These are phyloP conservation scores for Norana najaformis DNA, from an alignment of 2,888 invertebrate genomes.

Conservation along the genomic window DNA sequence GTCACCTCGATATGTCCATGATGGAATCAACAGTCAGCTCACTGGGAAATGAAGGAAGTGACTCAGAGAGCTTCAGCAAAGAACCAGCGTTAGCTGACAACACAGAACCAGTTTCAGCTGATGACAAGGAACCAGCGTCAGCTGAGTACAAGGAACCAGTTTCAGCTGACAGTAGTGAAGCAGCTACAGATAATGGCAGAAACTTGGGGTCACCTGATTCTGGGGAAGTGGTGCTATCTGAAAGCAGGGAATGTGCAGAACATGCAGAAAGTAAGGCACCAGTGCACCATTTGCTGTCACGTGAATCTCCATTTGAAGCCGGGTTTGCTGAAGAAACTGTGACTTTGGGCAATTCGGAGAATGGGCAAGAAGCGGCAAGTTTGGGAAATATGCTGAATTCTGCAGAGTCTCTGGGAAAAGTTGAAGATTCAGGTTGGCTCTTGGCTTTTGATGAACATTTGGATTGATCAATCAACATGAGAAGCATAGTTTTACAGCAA, in stretches of 20 bases:
- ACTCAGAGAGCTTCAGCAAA: neutral
- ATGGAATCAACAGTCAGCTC: conserved; percentile 37
- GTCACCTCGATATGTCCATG: conserved; percentile 43
- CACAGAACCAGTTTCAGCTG: neutral
- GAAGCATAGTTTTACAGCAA: too few relatives aligned
- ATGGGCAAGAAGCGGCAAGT: neutral
- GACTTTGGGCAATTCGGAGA: neutral
- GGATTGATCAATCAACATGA: too few relatives aligned
- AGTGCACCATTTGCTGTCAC: neutral
- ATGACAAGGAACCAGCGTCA: neutral
- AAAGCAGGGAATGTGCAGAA: neutral
- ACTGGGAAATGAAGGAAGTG: conserved; percentile 37
- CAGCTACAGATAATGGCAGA: too few relatives aligned
- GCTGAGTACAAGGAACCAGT: neutral
- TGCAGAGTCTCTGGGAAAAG: neutral
- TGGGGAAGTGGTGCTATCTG: too few relatives aligned
- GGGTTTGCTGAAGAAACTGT: neutral
- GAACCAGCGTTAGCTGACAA: neutral
- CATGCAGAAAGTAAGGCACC: neutral
- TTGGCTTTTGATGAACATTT: too few relatives aligned
- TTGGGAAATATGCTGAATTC: neutral
- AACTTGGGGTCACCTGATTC: too few relatives aligned
- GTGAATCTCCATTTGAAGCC: neutral
- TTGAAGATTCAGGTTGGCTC: neutral
- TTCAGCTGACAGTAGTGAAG: neutral